phyloP scores from a whole-genome alignment of 2,797 vertebrate species.

The Xenops minutus region DNA sequence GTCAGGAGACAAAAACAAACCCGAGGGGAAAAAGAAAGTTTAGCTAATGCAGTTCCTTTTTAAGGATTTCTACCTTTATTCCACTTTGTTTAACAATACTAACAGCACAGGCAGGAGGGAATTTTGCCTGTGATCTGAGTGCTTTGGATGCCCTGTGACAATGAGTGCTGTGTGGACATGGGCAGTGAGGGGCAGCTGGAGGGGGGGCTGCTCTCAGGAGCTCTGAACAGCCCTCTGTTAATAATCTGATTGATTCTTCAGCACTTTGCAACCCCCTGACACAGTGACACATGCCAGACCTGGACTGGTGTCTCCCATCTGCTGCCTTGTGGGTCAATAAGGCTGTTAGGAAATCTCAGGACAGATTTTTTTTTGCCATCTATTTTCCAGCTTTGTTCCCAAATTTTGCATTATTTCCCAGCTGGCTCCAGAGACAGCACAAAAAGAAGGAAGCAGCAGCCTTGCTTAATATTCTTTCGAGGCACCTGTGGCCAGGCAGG shows the following conservation, averaged over 20 bases:
- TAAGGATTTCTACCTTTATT: neutral
- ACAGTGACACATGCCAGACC: neutral
- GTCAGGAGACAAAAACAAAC: neutral
- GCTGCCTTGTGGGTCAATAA: neutral
- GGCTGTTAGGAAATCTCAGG: neutral
- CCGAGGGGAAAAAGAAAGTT: neutral
- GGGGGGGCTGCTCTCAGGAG: neutral
- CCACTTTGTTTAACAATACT: neutral
- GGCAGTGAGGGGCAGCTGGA: neutral
- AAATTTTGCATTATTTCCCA: neutral
- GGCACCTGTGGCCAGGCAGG: no score
- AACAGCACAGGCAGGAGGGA: neutral
- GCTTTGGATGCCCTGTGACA: no score
- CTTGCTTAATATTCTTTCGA: neutral
- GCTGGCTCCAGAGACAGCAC: neutral
- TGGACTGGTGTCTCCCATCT: neutral
- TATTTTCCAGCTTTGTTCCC: neutral
- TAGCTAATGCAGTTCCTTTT: neutral
- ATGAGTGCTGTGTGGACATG: neutral
- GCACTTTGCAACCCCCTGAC: neutral
- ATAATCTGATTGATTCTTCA: neutral
- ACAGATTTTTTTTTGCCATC: neutral
- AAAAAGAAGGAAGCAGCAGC: neutral
- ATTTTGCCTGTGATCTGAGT: neutral
- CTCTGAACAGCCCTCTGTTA: neutral